These are phyloP conservation scores for Apodemus sylvaticus DNA, from an alignment of 2,113 vertebrate species.

Conservation along the genomic window DNA sequence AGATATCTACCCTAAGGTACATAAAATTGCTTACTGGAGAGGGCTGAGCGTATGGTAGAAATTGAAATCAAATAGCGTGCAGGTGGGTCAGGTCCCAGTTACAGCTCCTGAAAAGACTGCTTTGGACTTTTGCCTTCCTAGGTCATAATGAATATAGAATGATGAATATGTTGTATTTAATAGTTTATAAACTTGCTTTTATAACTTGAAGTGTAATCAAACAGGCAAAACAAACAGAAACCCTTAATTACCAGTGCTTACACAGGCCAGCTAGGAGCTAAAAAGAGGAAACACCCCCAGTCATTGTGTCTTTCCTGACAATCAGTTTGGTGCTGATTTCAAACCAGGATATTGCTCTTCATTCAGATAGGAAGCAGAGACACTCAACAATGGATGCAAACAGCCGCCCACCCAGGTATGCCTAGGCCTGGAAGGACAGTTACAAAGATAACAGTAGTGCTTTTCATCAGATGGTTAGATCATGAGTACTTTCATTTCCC, in stretches of 20 bases:
- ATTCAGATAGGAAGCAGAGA: background rate
- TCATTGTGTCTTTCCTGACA: background rate
- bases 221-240: background rate
- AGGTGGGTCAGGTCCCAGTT: background rate
- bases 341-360: background rate
- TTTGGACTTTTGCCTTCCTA: background rate
- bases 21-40: background rate
- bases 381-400: background rate
- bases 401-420: background rate
- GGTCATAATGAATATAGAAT: background rate
- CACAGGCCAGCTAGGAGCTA: background rate
- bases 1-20: accelerated
- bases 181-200: background rate
- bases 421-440: background rate
- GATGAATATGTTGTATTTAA: background rate
- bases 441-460: background rate
- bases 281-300: background rate
- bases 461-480: background rate
- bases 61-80: background rate
- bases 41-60: background rate
- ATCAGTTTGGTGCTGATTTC: background rate
- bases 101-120: background rate
- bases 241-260: background rate
- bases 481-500: background rate
- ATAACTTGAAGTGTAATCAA: background rate